A percentile compares a stretch with the other conserved stretches of the same genome.
Evolutionary conservation across 2,797 vertebrate genomes (phyloP).

Genomic region (Miichthys miiuy): DNA sequence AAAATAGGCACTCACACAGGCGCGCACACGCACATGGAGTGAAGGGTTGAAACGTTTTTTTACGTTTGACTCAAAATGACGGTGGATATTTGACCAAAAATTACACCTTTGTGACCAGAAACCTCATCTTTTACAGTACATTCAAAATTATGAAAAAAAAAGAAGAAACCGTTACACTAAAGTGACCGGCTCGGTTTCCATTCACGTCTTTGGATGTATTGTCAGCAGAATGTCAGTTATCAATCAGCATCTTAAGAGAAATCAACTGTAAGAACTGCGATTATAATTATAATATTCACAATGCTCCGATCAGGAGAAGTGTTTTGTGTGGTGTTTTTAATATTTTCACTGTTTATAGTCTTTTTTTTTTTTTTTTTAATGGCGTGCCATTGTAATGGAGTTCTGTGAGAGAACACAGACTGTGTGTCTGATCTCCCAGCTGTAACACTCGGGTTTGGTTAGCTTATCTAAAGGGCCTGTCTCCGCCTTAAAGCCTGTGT

Average conservation of each 20-base stretch:
- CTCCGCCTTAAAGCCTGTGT: constrained; percentile 91
- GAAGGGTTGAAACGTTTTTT: constrained; percentile 12
- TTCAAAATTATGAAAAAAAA: background rate
- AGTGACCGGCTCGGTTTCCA: background rate
- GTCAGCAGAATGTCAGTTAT: background rate
- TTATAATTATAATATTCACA: background rate
- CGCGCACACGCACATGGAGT: background rate
- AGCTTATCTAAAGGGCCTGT: constrained; percentile 87
- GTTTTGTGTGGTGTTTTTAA: background rate
- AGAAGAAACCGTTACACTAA: background rate
- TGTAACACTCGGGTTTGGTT: constrained; percentile 85
- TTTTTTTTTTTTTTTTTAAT: constrained; percentile 64
- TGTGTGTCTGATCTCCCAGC: constrained; percentile 87
- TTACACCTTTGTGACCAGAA: constrained; percentile 11
- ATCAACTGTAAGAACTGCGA: background rate
- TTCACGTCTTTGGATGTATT: background rate
- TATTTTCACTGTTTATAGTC: constrained; percentile 14
- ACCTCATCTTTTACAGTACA: background rate
- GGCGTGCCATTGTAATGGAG: constrained; percentile 67
- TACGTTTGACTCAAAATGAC: constrained; percentile 39
- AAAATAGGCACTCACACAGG: constrained; percentile 10
- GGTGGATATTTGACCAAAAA: constrained; percentile 39
- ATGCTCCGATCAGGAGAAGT: background rate
- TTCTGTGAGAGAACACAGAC: constrained; percentile 74
- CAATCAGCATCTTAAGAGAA: background rate